Base-by-base conservation (phyloP, 2,797 vertebrate genomes). In the Darevskia nairensis region DNA sequence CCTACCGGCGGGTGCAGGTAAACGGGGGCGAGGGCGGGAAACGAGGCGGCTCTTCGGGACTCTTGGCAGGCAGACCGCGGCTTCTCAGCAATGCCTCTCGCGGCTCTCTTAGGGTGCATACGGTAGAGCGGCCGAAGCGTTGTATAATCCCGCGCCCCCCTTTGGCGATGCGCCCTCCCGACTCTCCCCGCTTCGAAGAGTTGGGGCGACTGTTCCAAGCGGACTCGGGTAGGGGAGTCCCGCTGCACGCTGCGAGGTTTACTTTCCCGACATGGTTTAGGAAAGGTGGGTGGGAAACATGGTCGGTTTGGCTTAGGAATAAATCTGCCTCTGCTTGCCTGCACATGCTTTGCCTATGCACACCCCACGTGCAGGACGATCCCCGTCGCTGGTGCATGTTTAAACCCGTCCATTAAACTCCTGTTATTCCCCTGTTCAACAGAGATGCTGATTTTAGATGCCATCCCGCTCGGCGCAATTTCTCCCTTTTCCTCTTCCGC, bases 1-100 rank as follows among this genome's bases (percentile, higher is more conserved):
- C 80, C 46, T 35, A 15, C 64, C 35, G 7, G 50, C 81, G 4
- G 46, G 84, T 92, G 94, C 94, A 95, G 89, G 91, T 92, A 85
- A 90, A 41, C 3, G 94, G 92, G 68, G 64, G 85, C 75, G 85
- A 1, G 68, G 84, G 79, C 29, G 74, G 82, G 41, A 86, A 5
- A 55, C 19, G 41, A 85, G 79, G 83, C 80, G 81, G 92, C 83
- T 89, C 64, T 21, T 44, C 10, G 27, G 64, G 81, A 69, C 25
- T 17, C 72, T 29, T 8, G 77, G 50, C 8, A 9, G 17, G 86
- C 86, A 6, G 13, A 1, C 25, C 78, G 13, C 82, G 8, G 78
- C 35, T 15, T 61, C 91, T 88, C 55, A 15, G 46, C 10, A 7
- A 4, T 6, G 39, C 23, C 1, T 15, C 1, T 3, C 6, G 82